Percentiles rank a stretch among this genome's conserved stretches.
Conservation (phyloP, 2,888 invertebrate genomes). For the Drosophila picticornis region DNA sequence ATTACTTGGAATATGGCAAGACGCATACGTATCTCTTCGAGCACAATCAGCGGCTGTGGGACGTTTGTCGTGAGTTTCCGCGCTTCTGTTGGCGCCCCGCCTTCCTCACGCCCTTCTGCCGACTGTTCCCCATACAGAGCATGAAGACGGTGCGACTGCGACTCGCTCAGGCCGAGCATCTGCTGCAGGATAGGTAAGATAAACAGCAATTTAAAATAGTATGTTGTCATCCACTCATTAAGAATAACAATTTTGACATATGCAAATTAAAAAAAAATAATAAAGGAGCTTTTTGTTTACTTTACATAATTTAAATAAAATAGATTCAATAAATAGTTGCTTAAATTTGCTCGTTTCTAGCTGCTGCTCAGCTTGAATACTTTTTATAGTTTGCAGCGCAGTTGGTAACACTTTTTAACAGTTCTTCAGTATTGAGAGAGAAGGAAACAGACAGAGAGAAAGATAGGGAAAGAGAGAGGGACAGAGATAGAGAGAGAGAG, state of each 20-base stretch:
- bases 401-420: not conserved
- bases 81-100: constrained; percentile 89
- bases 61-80: constrained; percentile 89
- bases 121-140: constrained; percentile 94
- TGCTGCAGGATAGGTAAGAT: constrained; percentile 90
- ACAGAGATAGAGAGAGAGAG: not conserved
- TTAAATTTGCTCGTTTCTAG: too few relatives aligned
- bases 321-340: too few relatives aligned
- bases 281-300: not conserved
- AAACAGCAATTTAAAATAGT: not conserved
- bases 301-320: not conserved
- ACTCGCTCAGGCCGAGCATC: constrained; percentile 89
- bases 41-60: constrained; percentile 94
- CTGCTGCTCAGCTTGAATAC: too few relatives aligned
- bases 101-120: constrained; percentile 92
- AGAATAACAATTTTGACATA: not conserved
- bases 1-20: constrained; percentile 92
- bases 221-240: not conserved
- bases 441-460: not conserved
- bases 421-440: not conserved
- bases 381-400: not conserved
- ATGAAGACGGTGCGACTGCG: constrained; percentile 94
- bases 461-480: not conserved
- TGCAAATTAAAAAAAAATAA: not conserved
- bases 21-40: constrained; percentile 92